phyloP scores from a whole-genome alignment of 2,888 invertebrate genomes.

The Pseudolycoriella hygida region DNA sequence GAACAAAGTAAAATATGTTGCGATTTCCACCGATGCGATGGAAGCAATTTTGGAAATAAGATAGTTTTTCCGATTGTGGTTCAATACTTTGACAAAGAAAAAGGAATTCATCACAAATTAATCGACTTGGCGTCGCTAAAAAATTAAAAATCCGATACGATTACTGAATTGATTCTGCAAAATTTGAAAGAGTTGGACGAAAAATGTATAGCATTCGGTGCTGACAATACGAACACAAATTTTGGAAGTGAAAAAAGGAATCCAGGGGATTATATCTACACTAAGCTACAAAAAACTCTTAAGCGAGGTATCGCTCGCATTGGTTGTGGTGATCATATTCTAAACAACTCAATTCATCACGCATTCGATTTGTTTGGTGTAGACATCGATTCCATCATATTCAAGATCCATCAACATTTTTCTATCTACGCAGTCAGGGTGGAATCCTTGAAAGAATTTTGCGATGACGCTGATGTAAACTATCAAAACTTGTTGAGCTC shows the following conservation, averaged over 20 bases:
- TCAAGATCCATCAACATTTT: neutral
- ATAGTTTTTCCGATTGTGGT: neutral
- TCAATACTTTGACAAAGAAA: neutral
- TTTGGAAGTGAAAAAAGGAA: neutral
- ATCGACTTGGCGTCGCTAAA: neutral
- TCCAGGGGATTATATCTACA: neutral
- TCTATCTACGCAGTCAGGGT: neutral
- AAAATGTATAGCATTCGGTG: neutral
- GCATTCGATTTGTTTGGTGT: neutral
- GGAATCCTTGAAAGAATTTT: neutral
- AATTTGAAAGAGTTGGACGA: neutral
- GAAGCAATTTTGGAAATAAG: neutral
- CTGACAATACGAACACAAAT: neutral
- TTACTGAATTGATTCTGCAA: neutral
- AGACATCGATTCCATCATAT: neutral
- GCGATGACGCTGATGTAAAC: neutral
- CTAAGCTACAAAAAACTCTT: neutral
- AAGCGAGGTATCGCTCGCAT: neutral
- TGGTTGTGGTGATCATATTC: neutral
- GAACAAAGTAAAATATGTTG: neutral
- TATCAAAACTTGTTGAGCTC: neutral
- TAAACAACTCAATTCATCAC: neutral
- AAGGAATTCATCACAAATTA: neutral
- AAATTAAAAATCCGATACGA: neutral
- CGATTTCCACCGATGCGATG: neutral